Base-by-base conservation (phyloP, 1,140 invertebrate genomes). In the Pteromalus puparum region DNA sequence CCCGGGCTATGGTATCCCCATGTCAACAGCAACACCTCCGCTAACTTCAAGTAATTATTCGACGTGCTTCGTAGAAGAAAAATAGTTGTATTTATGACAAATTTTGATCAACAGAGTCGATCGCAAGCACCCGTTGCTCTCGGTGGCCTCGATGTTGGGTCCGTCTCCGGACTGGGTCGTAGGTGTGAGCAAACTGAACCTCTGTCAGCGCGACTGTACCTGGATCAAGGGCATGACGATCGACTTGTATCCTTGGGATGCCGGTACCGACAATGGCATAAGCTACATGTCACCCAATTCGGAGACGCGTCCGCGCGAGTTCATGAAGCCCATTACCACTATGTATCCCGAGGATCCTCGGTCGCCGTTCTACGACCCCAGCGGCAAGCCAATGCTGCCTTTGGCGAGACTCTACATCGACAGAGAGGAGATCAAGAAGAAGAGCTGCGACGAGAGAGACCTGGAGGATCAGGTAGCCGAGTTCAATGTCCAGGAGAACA, bases 121-220 rank as follows among this genome's bases (percentile, higher is more conserved):
- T 92, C 95, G 95, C 68, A 96, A 96, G 88, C 96, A 98, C 90
- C 97, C 98, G 87, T 94, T 98, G 75, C 93, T 99, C 2, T 99
- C 99, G 0, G 92, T 99, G 1, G 96, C 97, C 0, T 98, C 98
- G 18, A 99, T 99, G 98, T 95, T 99, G 93, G 95, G 97, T 0
- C 98, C 98, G 0, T 97, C 97, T 24, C 98, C 98, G 0, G 98
- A 99, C 93, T 99, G 98, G 98, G 97, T 99, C 67, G 96, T 99
- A 38, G 98, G 98, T 24, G 95, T 99, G 1, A 97, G 95, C 85
- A 96, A 96, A 6, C 90, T 98, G 34, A 97, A 99, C 91, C 94
- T 99, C 1, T 99, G 98, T 89, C 94, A 96, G 26, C 94, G 95
- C 67, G 97, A 99, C 91, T 99, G 98, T 90, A 95, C 96, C 1